Base-by-base conservation (phyloP, 2,888 invertebrate genomes). In the Mycogona germanica region DNA sequence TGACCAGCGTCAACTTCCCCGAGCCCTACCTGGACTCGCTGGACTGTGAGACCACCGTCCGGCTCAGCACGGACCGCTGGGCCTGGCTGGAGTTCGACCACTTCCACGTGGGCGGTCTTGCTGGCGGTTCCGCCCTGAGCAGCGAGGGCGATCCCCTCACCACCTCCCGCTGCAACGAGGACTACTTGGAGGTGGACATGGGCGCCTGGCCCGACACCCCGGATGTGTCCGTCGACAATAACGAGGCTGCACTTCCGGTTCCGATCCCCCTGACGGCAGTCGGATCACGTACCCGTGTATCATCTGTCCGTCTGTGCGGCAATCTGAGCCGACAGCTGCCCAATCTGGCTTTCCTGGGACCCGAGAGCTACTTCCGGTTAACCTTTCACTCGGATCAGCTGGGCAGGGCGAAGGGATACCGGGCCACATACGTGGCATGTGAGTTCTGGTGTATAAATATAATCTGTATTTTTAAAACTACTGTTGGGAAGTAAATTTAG, bases 1-100 rank as follows among this genome's bases (percentile, higher is more conserved):
- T 85, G 1, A 67, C 71, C n/a, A 82, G 81, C 59, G 84, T 84
- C 0, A 83, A 85, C 71, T 85, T 81, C 67, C 85, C 85, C 0
- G 71, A 81, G 60, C 81, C 82, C 66, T 70, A 85, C 55, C 69
- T 86, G 21, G 77, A 81, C 0, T 76, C 78, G 60, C 68, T 85
- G 50, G 80, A 84, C 64, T 86, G 86, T 64, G 78, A 80, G 12
- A 77, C 80, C 56, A 78, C 78, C 9, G 25, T 57, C 19, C n/a
- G 17, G 41, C 35, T 50, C 1, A 12, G 45, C 9, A 14, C 62
- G 44, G 73, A 75, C 52, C 79, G 79, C 63, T 74, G 81, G 41
- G 77, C 84, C 6, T 84, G 82, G 76, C 70, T 84, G 42, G 80
- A 82, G 69, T 81, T 85, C 62, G 59, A 62, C 53, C 57, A 60